phyloP scores from a whole-genome alignment of 2,888 invertebrate genomes.

The Cryptocephalus primarius region DNA sequence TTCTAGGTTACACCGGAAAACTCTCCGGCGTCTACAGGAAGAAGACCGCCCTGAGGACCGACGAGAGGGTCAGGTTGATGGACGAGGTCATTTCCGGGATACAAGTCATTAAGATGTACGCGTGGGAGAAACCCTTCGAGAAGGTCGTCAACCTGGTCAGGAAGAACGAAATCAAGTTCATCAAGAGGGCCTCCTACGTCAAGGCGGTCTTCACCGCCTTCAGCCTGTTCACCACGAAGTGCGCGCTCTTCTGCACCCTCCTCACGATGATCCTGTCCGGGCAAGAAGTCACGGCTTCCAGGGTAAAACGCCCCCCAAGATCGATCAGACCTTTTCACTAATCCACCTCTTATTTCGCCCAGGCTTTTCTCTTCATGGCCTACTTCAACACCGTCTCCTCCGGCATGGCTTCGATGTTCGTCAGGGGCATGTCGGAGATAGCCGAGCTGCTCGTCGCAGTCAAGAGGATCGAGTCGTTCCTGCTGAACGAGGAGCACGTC shows the following conservation, averaged over 20 bases:
- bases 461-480: slow-evolving; percentile 33
- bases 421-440: slow-evolving; percentile 38
- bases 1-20: slow-evolving; percentile 45
- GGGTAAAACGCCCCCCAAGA: slow-evolving; percentile 35
- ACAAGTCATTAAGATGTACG: slow-evolving; percentile 52
- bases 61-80: slow-evolving; percentile 75
- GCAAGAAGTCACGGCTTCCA: slow-evolving; percentile 57
- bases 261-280: slow-evolving; percentile 56
- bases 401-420: slow-evolving; percentile 48
- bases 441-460: slow-evolving; percentile 39
- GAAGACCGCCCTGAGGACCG: slow-evolving; percentile 67
- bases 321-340: neutral
- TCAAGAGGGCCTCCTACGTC: slow-evolving; percentile 50
- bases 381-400: slow-evolving; percentile 44
- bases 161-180: slow-evolving; percentile 55
- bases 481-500: slow-evolving; percentile 29
- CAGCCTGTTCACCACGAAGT: slow-evolving; percentile 68
- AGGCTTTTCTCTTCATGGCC: slow-evolving; percentile 45
- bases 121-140: slow-evolving; percentile 60
- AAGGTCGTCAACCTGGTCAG: slow-evolving; percentile 57
- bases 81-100: slow-evolving; percentile 80
- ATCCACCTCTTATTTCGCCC: slow-evolving; percentile 6
- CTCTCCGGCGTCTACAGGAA: slow-evolving; percentile 60
- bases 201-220: slow-evolving; percentile 50
- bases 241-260: slow-evolving; percentile 67